Conservation (phyloP, 2,888 invertebrate species). For the Diarsia dahlii region DNA sequence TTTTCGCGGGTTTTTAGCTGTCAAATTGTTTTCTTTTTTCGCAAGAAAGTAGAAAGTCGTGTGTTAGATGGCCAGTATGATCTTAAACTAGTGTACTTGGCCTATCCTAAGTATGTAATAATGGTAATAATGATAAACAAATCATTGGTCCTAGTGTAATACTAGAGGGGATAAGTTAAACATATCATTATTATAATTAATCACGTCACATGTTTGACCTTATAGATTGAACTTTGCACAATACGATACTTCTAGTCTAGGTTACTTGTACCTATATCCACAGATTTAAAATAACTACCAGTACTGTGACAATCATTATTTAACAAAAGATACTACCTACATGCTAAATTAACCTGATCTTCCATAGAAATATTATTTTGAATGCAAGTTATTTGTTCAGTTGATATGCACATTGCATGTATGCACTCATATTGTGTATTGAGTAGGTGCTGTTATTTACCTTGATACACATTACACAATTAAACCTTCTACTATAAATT, state of each 20-base stretch:
- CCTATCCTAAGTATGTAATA: too few relatives aligned
- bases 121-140: conserved; percentile 1
- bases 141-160: conserved; percentile 2
- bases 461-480: not conserved
- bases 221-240: conserved; percentile 39
- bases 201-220: conserved; percentile 26
- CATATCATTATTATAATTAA: conserved; percentile 17
- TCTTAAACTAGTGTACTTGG: conserved; percentile 22
- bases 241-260: conserved; percentile 12
- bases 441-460: not conserved
- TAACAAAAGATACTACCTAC: not conserved
- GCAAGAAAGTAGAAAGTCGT: not conserved
- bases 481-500: not conserved
- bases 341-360: not conserved
- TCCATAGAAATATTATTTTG: not conserved
- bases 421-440: not conserved
- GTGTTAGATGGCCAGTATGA: conserved; percentile 4
- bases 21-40: conserved; percentile 7
- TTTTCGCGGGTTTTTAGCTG: conserved; percentile 2
- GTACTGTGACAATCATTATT: not conserved
- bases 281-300: not conserved
- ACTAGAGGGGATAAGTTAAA: conserved; percentile 33
- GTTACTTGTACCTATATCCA: not conserved
- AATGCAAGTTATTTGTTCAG: conserved; percentile 2
- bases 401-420: not conserved